A percentile compares a stretch with the other conserved stretches of the same genome.
Evolutionary conservation across 2,113 vertebrate genomes (phyloP).

Genomic region (Phoenicopterus ruber): DNA sequence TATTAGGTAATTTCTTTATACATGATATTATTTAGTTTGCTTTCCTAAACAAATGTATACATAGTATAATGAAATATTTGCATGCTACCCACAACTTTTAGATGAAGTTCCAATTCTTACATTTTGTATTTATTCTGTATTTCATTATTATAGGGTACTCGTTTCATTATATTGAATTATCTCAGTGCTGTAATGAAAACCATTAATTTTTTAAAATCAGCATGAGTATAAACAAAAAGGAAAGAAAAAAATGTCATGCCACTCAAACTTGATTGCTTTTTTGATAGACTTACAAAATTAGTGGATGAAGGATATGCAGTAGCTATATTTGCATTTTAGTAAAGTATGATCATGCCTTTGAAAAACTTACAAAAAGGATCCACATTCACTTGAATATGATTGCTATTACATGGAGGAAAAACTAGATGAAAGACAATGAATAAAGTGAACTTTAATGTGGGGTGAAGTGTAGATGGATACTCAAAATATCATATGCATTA

Average conservation of each 20-base stretch:
- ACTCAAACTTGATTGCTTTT: conserved; percentile 55
- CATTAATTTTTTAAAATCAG: conserved; percentile 32
- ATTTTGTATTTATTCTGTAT: background rate
- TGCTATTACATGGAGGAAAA: background rate
- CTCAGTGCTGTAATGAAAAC: conserved; percentile 1
- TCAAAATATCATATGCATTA: background rate
- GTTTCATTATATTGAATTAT: conserved; percentile 13
- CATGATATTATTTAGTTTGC: background rate
- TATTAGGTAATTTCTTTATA: background rate
- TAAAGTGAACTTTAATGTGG: background rate
- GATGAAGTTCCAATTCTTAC: background rate
- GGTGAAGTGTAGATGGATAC: background rate
- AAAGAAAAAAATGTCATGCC: background rate
- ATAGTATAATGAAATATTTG: background rate
- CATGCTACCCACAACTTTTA: background rate
- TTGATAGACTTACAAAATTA: conserved; percentile 50
- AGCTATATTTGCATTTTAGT: conserved; percentile 38
- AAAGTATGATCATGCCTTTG: background rate
- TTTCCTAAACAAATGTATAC: background rate
- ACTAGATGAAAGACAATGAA: background rate
- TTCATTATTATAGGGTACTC: conserved; percentile 4
- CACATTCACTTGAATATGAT: background rate
- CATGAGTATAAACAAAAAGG: conserved; percentile 31
- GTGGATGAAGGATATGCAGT: background rate
- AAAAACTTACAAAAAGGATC: background rate